phyloP scores from a whole-genome alignment of 2,888 invertebrate species.

The Drosophila algonquin region DNA sequence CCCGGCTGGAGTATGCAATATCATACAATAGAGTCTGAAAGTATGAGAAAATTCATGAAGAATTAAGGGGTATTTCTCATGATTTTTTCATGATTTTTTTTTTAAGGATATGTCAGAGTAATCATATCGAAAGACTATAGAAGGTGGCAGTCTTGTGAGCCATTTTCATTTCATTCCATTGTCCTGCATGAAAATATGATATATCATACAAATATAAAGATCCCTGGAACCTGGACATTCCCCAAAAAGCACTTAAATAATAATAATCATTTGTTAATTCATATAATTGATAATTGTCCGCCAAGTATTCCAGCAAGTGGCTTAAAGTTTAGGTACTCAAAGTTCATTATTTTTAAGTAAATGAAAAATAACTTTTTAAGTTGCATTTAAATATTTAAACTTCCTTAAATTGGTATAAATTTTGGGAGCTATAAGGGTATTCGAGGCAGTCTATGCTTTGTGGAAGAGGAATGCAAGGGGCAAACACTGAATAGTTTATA shows the following conservation, averaged over 20 bases:
- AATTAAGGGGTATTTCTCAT: background rate
- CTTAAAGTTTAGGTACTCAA: background rate
- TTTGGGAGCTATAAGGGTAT: slow-evolving; percentile 7
- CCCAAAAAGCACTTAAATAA: no score
- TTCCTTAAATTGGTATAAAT: background rate
- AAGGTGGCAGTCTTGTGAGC: background rate
- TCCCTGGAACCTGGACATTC: no score
- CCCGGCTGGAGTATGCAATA: background rate
- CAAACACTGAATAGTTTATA: slow-evolving; percentile 8
- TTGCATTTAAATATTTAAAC: slow-evolving; percentile 1
- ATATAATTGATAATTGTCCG: background rate
- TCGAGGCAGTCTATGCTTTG: slow-evolving; percentile 11
- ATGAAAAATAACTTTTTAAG: slow-evolving; percentile 8
- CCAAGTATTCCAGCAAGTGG: background rate
- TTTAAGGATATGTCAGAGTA: background rate
- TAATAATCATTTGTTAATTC: background rate
- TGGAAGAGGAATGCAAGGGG: background rate
- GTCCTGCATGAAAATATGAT: no score
- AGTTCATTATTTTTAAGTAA: slow-evolving; percentile 1
- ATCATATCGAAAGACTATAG: no score
- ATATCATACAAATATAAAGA: no score
- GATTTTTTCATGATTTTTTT: no score
- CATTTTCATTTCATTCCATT: background rate
- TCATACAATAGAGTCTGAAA: background rate
- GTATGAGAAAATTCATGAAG: background rate